phyloP scores from a whole-genome alignment of 2,888 invertebrate genomes.

The Carcina quercana region DNA sequence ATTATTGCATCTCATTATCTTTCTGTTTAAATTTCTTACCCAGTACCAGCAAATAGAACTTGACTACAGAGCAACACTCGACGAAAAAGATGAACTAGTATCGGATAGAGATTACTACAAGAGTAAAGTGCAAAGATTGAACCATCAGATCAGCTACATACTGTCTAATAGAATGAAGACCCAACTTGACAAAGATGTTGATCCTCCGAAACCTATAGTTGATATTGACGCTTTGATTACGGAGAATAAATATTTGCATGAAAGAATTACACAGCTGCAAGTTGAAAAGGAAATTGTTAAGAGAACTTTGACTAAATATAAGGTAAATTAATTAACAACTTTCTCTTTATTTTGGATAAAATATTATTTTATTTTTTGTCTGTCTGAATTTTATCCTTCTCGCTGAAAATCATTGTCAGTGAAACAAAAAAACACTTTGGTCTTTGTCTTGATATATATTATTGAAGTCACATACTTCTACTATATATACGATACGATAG shows the following conservation, averaged over 20 bases:
- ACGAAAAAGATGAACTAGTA: conserved; percentile 89
- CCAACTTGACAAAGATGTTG: conserved; percentile 32
- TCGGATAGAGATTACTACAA: conserved; percentile 89
- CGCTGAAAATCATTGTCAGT: too few relatives aligned
- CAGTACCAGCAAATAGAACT: conserved; percentile 83
- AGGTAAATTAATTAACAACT: too few relatives aligned
- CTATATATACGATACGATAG: too few relatives aligned
- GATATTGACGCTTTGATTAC: conserved; percentile 87
- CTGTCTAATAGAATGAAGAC: conserved; percentile 61
- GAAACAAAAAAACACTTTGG: too few relatives aligned
- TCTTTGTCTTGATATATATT: too few relatives aligned
- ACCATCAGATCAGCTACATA: conserved; percentile 83
- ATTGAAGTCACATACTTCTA: too few relatives aligned
- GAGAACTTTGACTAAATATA: conserved; percentile 83
- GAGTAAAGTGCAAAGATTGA: conserved; percentile 86
- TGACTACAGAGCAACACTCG: conserved; percentile 85
- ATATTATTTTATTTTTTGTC: background rate
- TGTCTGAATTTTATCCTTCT: too few relatives aligned
- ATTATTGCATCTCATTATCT: background rate
- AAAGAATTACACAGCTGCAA: conserved; percentile 83
- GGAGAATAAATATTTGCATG: conserved; percentile 90
- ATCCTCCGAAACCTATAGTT: conserved; percentile 68
- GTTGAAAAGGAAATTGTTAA: conserved; percentile 85
- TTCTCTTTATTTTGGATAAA: too few relatives aligned
- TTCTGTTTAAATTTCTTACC: conserved; percentile 13